Evolutionary conservation across 1,140 invertebrate genomes (phyloP), one percentile per base, ranked within the genome.

Genomic region (Asbolus verrucosus): DNA sequence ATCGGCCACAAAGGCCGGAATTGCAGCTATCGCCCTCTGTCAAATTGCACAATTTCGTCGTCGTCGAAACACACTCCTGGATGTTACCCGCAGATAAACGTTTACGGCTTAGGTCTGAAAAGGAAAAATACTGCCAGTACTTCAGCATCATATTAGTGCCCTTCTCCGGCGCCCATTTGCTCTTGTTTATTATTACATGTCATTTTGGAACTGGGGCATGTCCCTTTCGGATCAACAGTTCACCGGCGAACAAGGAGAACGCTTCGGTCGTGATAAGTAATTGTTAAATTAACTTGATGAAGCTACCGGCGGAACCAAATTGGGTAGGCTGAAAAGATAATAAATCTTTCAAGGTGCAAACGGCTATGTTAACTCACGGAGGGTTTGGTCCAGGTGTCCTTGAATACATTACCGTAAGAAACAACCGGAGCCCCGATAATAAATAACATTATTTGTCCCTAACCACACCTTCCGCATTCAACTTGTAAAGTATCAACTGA

Each of bases 251-350:
- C 43, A 50, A 24, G 43, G 21, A n/a, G n/a, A n/a, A n/a, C n/a
- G n/a, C n/a, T n/a, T n/a, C 9, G n/a, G 19, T 31, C 46, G 1
- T 54, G 43, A 50, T 50, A 54, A 54, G 46, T 54, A 54, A 54
- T 54, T 54, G 46, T 54, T 54, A 21, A 54, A 54, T 54, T 54
- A 54, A 54, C 46, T 54, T 54, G 46, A 54, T 54, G 46, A 54
- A 54, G 19, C 24, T 54, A 11, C 46, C 46, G 16, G 18, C 18
- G 41, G 16, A 16, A 46, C 6, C 16, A 18, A 5, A 11, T 24
- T 11, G 19, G 46, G 46, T 27, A 9, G 18, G 18, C 2, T 15
- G 46, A 54, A 54, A 54, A 27, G 46, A 21, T 54, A 21, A 54
- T 54, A 54, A 54, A 54, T 54, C 46, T 54, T 54, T 54, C 46